Base-by-base conservation (phyloP, 1,140 invertebrate genomes). In the Dendrolimus kikuchii region DNA sequence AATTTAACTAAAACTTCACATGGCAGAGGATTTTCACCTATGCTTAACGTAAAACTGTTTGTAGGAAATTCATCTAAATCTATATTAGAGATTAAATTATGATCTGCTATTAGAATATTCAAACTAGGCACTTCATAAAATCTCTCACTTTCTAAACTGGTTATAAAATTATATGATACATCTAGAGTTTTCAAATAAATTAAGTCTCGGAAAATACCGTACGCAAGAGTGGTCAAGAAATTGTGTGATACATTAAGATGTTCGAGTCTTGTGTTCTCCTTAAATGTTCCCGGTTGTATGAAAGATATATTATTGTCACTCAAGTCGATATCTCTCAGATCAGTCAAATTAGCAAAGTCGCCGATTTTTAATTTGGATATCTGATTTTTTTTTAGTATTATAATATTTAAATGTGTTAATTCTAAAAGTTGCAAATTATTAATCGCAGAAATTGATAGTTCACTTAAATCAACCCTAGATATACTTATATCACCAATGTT, bases 221-320 rank as follows among this genome's bases (percentile, higher is more conserved):
- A 75, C 23, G 59, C 51, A 39, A 73, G 42, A 38, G 51, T 38
- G 6, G 53, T 49, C 52, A 66, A 51, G 23, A 7, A 53, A 49
- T 73, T 73, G 45, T 63, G 60, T n/a, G 64, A 63, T 38, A 73
- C 51, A 49, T 73, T 66, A 6, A 73, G 55, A 44, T 37, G 43
- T 10, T 62, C 41, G 40, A 73, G 47, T 10, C 62, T 53, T 6
- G 49, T 50, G 48, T 62, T 68, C 6, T 59, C 60, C 41, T 57
- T 57, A 42, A 72, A 72, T 9, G 59, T 55, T 4, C 67, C 64
- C 5, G 70, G 70, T 53, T 70, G 64, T 9, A 72, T 67, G 51
- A 45, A 61, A 38, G 49, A 53, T 48, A 72, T 61, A 51, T 51
- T 60, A 48, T 72, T 72, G 23, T 41, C 56, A 61, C 72, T 77